Evolutionary conservation across 2,113 vertebrate genomes (phyloP).

Genomic region (Cynopterus brachyotis): DNA sequence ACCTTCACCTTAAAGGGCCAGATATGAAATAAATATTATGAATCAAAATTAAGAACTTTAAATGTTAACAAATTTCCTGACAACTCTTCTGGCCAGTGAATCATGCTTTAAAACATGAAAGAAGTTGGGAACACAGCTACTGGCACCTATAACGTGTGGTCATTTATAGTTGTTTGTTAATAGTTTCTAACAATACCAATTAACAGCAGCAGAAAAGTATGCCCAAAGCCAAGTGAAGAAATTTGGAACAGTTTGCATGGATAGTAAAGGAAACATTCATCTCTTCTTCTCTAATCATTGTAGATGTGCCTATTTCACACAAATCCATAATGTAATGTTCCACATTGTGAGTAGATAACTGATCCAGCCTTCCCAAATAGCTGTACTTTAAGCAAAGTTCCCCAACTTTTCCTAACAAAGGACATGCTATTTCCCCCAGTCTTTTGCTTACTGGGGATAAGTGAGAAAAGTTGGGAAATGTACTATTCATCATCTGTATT

Average conservation of each 20-base stretch:
- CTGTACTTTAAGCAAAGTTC: background rate
- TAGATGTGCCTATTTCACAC: background rate
- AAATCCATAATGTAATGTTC: background rate
- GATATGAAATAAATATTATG: background rate
- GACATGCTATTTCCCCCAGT: background rate
- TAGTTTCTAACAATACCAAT: constrained; percentile 37
- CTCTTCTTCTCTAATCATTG: background rate
- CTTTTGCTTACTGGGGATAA: background rate
- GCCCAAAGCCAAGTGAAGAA: background rate
- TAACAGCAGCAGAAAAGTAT: background rate
- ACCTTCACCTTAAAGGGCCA: background rate
- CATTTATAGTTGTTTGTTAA: constrained; percentile 21
- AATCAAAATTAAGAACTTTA: constrained; percentile 41
- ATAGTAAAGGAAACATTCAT: background rate
- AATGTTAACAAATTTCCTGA: constrained; percentile 35
- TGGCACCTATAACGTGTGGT: background rate
- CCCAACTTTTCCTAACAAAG: constrained; percentile 32
- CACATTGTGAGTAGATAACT: background rate
- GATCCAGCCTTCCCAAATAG: background rate
- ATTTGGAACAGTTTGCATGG: background rate
- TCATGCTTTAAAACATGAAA: constrained; percentile 4
- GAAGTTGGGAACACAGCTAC: background rate
- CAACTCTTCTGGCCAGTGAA: background rate
- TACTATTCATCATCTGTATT: constrained; percentile 24
- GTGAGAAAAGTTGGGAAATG: background rate